A percentile compares a stretch with the other conserved stretches of the same genome.
Conservation (phyloP, 2,888 invertebrate species). For the Latrodectus hesperus region DNA sequence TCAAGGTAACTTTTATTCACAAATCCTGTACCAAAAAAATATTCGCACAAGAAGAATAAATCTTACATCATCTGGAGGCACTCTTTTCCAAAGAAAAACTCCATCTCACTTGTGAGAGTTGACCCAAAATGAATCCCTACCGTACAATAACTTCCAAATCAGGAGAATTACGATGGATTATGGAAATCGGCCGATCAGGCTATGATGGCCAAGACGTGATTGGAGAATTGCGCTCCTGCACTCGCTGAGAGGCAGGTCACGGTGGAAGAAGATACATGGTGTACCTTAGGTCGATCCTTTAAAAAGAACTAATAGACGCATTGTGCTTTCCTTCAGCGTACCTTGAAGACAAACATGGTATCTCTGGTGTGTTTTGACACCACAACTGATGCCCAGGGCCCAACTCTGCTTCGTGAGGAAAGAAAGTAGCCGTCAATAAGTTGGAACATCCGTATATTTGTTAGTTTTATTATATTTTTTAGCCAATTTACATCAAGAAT, state of each 20-base stretch:
- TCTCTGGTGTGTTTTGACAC: too few species aligned
- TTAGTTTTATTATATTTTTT: too few species aligned
- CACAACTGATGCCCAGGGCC: too few species aligned
- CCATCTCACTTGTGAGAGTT: not conserved
- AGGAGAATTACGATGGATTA: constrained; percentile 36
- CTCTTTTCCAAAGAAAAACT: too few species aligned
- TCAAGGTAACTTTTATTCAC: too few species aligned
- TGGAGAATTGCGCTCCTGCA: not conserved
- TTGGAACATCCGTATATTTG: too few species aligned
- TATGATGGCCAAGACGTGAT: not conserved
- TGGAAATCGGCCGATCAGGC: constrained; percentile 12
- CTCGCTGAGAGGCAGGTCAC: not conserved
- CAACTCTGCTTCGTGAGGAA: too few species aligned
- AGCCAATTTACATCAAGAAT: too few species aligned
- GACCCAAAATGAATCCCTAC: not conserved
- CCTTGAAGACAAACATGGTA: not conserved
- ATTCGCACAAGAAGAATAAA: too few species aligned
- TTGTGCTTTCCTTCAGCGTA: not conserved
- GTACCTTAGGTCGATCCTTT: not conserved
- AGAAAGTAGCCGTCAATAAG: too few species aligned
- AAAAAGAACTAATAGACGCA: not conserved
- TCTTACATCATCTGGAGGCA: too few species aligned
- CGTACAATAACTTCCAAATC: not conserved
- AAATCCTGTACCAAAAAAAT: too few species aligned
- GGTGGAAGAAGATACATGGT: not conserved